Percentiles rank a stretch among this genome's conserved stretches.
phyloP scores from a whole-genome alignment of 2,888 invertebrate species.

The Neelides folsomi region DNA sequence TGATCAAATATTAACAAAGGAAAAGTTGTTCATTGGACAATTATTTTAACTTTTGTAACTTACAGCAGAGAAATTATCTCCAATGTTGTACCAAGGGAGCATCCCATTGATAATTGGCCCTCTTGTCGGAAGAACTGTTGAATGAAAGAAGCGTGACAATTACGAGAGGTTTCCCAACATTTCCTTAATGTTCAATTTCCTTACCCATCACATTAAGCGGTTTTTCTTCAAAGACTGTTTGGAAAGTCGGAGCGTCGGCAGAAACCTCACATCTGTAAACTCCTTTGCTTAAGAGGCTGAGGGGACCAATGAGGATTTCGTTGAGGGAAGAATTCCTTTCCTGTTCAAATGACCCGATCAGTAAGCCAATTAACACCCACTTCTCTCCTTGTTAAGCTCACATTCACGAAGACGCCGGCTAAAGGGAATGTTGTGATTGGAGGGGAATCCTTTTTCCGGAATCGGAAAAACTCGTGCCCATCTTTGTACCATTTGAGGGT shows the following conservation, averaged over 20 bases:
- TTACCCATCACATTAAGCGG: constrained; percentile 31
- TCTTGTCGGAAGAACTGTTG: constrained; percentile 22
- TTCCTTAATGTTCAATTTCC: neutral
- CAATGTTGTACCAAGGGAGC: constrained; percentile 32
- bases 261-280: constrained; percentile 33
- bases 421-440: constrained; percentile 27
- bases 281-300: constrained; percentile 23
- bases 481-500: constrained; percentile 33
- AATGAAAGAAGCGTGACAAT: neutral
- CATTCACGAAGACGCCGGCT: constrained; percentile 26
- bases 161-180: neutral
- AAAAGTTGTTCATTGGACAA: too few relatives aligned
- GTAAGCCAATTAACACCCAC: too few relatives aligned
- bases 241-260: constrained; percentile 33
- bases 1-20: too few relatives aligned
- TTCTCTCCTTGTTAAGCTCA: constrained; percentile 10
- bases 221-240: constrained; percentile 29
- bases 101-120: constrained; percentile 24
- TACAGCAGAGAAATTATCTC: constrained; percentile 26
- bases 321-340: constrained; percentile 21
- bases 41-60: too few relatives aligned
- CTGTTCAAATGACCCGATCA: constrained; percentile 9
- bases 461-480: constrained; percentile 31
- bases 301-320: constrained; percentile 19
- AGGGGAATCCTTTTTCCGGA: constrained; percentile 22